phyloP scores from a whole-genome alignment of 23 tunicate genomes.

The Halocynthia roretzi region DNA sequence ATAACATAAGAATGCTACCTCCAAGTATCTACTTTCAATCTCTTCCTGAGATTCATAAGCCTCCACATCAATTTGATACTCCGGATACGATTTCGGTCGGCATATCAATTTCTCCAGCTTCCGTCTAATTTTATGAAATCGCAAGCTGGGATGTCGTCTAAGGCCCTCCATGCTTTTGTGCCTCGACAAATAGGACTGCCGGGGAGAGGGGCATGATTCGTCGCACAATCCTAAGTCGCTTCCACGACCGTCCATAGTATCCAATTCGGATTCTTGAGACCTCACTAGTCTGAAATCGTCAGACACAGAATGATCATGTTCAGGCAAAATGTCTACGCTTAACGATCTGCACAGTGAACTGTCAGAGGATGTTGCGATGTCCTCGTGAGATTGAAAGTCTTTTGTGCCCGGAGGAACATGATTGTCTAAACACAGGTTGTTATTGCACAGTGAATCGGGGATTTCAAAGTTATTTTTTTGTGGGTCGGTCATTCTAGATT shows the following conservation, averaged over 20 bases:
- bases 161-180: neutral
- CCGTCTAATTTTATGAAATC: conserved; percentile 70
- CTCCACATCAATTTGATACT: conserved; percentile 1
- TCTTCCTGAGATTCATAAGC: conserved; percentile 5
- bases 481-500: neutral
- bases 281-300: neutral
- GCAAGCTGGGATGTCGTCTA: conserved; percentile 63
- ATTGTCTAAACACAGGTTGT: no score
- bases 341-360: neutral
- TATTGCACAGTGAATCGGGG: no score
- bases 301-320: neutral
- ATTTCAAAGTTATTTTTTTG: no score
- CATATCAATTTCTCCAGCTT: conserved; percentile 59
- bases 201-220: conserved; percentile 6
- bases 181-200: neutral
- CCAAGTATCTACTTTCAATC: conserved; percentile 8
- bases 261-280: neutral
- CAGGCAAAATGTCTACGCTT: neutral
- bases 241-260: neutral
- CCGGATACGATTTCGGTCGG: neutral
- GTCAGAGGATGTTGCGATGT: neutral
- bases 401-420: neutral
- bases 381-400: neutral
- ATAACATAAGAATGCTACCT: neutral
- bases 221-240: neutral